A percentile compares a stretch with the other conserved stretches of the same genome.
Evolutionary conservation across 2,113 vertebrate species (phyloP).

Genomic region (Sceloporus tristichus): DNA sequence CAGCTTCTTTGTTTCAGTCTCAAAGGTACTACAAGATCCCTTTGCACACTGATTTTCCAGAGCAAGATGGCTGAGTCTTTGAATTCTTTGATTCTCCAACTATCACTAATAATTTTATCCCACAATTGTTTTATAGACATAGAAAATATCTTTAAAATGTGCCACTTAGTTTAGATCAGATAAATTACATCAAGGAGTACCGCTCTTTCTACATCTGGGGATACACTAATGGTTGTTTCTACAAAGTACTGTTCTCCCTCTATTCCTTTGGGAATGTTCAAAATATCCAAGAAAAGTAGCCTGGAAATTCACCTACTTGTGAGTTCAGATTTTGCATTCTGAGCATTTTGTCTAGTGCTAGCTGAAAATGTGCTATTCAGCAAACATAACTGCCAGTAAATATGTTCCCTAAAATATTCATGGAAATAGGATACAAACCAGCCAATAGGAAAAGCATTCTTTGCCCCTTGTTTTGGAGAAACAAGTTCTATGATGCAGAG

Average conservation of each 20-base stretch:
- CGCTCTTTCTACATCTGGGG: not conserved
- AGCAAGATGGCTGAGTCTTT: too few relatives aligned
- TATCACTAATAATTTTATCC: not conserved
- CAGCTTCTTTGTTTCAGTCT: too few relatives aligned
- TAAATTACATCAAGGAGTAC: not conserved
- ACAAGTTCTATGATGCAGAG: too few relatives aligned
- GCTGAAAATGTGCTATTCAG: constrained; percentile 31
- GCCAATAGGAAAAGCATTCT: not conserved
- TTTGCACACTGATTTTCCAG: too few relatives aligned
- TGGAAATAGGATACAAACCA: constrained; percentile 29
- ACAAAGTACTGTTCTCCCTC: not conserved
- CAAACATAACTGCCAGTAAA: constrained; percentile 25
- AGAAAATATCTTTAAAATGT: not conserved
- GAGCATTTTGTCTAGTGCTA: constrained; percentile 9
- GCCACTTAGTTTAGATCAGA: constrained; percentile 24
- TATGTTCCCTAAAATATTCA: constrained; percentile 4
- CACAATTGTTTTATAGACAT: not conserved
- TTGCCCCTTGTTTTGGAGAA: not conserved
- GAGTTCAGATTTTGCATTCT: constrained; percentile 24
- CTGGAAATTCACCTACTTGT: not conserved
- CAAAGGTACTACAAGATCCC: too few relatives aligned
- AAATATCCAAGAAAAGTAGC: constrained; percentile 2
- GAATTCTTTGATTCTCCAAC: too few relatives aligned
- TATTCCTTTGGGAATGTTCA: not conserved
- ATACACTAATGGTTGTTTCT: not conserved